phyloP scores from a whole-genome alignment of 2,113 vertebrate genomes.

The Heliornis fulica region DNA sequence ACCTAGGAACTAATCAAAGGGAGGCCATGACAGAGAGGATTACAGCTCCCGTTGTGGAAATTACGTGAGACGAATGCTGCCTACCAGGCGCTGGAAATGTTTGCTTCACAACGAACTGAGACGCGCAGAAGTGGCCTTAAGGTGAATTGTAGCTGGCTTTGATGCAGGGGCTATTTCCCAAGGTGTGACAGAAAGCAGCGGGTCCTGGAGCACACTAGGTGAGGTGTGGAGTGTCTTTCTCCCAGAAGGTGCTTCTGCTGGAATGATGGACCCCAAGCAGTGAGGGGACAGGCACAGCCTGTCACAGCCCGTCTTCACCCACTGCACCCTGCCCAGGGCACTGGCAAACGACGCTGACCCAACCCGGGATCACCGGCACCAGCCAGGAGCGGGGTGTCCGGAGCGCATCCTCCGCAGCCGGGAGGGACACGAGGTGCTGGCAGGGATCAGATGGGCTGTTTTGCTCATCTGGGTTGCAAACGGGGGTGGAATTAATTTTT shows the following conservation, averaged over 20 bases:
- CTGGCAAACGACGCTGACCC: fast-evolving
- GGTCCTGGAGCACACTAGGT: neutral
- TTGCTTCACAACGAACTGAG: neutral
- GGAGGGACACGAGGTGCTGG: neutral
- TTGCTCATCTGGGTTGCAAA: slow-evolving; percentile 55
- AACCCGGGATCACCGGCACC: fast-evolving
- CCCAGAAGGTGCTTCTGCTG: neutral
- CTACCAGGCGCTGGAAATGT: neutral
- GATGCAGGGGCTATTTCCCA: neutral
- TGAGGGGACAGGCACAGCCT: neutral
- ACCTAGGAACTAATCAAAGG: slow-evolving; percentile 53
- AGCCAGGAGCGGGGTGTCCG: fast-evolving
- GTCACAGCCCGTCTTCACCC: neutral
- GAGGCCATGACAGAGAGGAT: neutral
- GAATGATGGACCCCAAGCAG: neutral
- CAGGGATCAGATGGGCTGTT: slow-evolving; percentile 3
- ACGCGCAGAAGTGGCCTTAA: neutral
- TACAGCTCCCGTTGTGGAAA: slow-evolving; percentile 3
- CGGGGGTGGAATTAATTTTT: slow-evolving; percentile 51
- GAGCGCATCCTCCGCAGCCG: fast-evolving
- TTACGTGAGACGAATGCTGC: neutral
- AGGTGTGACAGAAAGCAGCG: fast-evolving
- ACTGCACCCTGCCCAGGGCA: neutral
- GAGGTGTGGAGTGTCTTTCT: neutral
- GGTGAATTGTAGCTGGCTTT: neutral